A percentile compares a stretch with the other conserved stretches of the same genome.
phyloP scores from a whole-genome alignment of 2,888 invertebrate species.

The Lepas anatifera region DNA sequence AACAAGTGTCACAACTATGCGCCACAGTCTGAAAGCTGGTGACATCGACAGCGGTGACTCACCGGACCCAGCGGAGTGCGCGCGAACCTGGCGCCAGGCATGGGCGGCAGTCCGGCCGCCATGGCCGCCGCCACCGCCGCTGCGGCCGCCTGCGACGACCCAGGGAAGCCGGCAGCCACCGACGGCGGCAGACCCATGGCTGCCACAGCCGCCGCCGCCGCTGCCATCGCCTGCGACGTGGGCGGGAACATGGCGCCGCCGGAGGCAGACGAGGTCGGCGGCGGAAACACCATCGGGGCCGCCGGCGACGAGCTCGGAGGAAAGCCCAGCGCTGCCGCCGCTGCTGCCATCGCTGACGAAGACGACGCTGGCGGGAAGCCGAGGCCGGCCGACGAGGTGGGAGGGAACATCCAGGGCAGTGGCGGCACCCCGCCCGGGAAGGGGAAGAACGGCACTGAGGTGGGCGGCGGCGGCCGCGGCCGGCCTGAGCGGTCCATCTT shows the following conservation, averaged over 20 bases:
- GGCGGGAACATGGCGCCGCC: constrained; percentile 40
- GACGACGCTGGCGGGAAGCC: not conserved
- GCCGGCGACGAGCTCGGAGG: not conserved
- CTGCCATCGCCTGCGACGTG: constrained; percentile 31
- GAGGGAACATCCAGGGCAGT: too few species aligned
- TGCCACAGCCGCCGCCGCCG: constrained; percentile 37
- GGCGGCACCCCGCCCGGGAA: not conserved
- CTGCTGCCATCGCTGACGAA: not conserved
- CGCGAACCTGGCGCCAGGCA: not conserved
- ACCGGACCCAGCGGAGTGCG: not conserved
- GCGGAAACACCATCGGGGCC: not conserved
- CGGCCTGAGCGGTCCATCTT: constrained; percentile 1
- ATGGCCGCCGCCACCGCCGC: not conserved
- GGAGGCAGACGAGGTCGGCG: not conserved
- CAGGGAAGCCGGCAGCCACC: not conserved
- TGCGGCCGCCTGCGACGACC: not conserved
- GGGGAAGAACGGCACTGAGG: not conserved
- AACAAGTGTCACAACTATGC: too few species aligned
- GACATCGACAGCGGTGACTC: too few species aligned
- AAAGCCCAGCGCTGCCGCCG: not conserved
- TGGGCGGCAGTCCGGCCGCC: not conserved
- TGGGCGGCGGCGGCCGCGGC: not conserved
- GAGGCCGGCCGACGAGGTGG: not conserved
- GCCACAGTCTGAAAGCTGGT: too few species aligned
- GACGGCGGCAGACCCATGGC: not conserved